Evolutionary conservation across 1,140 invertebrate species (phyloP), one percentile per base, ranked within the genome.

Genomic region (Drosophila tani): DNA sequence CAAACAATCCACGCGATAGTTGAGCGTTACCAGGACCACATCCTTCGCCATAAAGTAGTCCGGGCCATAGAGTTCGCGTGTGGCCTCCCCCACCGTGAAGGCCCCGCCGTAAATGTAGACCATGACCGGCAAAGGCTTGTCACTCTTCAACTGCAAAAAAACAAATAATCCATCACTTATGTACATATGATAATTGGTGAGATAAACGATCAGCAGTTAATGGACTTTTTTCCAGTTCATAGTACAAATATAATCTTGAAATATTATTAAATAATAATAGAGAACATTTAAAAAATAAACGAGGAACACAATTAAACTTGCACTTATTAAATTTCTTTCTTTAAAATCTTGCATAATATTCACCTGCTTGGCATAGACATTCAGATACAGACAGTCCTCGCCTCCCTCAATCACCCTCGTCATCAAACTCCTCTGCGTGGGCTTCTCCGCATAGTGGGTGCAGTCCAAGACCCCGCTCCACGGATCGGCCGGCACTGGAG

Each of bases 101-200:
- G 91, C 94, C 27, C 96, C 96, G 5, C 96, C 96, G 86, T 96
- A 95, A 29, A 97, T 94, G 91, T 93, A 97, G 1, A 97, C 94
- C 91, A 97, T 94, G 0, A 97, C 96, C 0, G 96, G 95, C 41
- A 92, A 43, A 2, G 86, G 91, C 29, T 88, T 91, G 2, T 56
- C 85, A 58, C 50, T 51, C 35, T 63, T 58, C 17, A 79, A 14
- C 57, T 56, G 65, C 17, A 46, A 50, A 24, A 50, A 45, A 56
- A 43, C 12, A 46, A 55, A 57, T 21, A 15, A 38, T 66, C 38
- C 9, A 65, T 63, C 45, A 67, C 40, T 43, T 64, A 35, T 11
- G 9, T 35, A 35, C 9, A 35, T 11, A 56, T 51, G 43, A 50
- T 43, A 50, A 60, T 64, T 29, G 35, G 50, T 50, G 0, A 17